Base-by-base conservation (phyloP, 2,797 vertebrate genomes). In the Enteromius treurensis region DNA sequence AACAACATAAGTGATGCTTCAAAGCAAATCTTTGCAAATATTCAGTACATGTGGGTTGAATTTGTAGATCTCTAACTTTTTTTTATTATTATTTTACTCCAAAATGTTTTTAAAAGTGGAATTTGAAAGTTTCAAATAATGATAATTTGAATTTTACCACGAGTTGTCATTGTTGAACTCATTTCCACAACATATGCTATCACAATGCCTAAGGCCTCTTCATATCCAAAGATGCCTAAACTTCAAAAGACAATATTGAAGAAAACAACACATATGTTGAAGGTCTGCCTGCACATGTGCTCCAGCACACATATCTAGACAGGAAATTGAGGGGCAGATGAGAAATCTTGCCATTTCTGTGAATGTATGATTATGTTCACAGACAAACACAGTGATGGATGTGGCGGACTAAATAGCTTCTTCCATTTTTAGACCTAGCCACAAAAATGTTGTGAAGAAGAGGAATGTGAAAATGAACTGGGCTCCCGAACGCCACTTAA, bases 391-490 rank as follows among this genome's bases (percentile, higher is more conserved):
- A 81, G 65, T 67, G 42, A 81, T 79, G 84, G 84, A 85, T 79
- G 85, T 23, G 76, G 89, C 81, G 26, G 79, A 77, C 77, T 86
- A 88, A 92, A 90, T 86, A 77, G 86, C 85, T 89, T 87, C 19
- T 87, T 89, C 86, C 86, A 82, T 70, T 92, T 93, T 91, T 89
- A 86, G 88, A 69, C 21, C 77, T 51, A 5, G 11, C 79, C 86
- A 73, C 79, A 80, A 80, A 37, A 87, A 84, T 88, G 79, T 64
- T 75, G 79, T 70, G 49, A 85, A 86, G 80, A 26, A 37, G 58
- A 79, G 78, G 45, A 82, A 85, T 40, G 71, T 51, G 67, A 62
- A 86, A 86, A 84, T 26, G 10, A 68, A 23, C 65, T 19, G 65
- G 65, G 14, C 13, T 73, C 55, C 55, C 15, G 26, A 80, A 77